phyloP scores from a whole-genome alignment of 2,797 vertebrate genomes.

The Acridotheres tristis region DNA sequence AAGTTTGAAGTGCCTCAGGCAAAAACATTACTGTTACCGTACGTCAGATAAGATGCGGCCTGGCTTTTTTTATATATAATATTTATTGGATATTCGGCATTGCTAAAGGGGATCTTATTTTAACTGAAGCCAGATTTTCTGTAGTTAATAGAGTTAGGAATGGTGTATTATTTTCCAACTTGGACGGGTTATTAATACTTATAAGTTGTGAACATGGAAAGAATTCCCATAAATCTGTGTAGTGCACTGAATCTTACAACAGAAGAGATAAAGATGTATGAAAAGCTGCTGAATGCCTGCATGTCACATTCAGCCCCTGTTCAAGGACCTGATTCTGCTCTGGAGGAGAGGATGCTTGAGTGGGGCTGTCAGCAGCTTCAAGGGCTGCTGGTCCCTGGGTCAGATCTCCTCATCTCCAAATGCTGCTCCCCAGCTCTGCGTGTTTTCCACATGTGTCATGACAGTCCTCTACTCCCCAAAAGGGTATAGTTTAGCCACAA shows the following conservation, averaged over 20 bases:
- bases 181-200: constrained; percentile 67
- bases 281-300: constrained; percentile 33
- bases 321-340: background rate
- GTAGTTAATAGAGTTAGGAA: constrained; percentile 72
- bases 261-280: constrained; percentile 60
- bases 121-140: constrained; percentile 75
- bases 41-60: constrained; percentile 64
- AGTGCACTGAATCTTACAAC: background rate
- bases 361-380: background rate
- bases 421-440: fast-evolving
- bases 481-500: background rate
- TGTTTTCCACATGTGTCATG: background rate
- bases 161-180: constrained; percentile 74
- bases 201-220: constrained; percentile 69
- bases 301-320: background rate
- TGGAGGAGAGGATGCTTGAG: background rate
- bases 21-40: constrained; percentile 49
- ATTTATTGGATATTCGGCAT: constrained; percentile 66
- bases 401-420: background rate
- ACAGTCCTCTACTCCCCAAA: background rate
- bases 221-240: constrained; percentile 69
- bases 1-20: constrained; percentile 60
- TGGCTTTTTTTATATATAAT: constrained; percentile 38
- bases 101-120: constrained; percentile 69
- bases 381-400: background rate